Base-by-base conservation (phyloP, 2,888 invertebrate genomes). In the Apodemia duryi region DNA sequence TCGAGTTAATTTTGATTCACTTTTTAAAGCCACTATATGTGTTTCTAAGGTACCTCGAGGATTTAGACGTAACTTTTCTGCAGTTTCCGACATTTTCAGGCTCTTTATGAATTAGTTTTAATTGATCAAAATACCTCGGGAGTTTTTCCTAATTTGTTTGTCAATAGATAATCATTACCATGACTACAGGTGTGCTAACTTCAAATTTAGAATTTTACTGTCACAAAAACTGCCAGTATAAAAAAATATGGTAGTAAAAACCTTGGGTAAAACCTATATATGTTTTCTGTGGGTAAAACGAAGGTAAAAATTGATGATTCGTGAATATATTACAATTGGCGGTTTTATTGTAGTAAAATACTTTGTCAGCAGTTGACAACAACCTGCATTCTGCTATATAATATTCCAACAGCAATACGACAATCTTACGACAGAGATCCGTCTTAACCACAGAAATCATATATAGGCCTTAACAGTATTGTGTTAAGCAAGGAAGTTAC, bases 1-100 rank as follows among this genome's bases (percentile, higher is more conserved):
- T 67, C 95, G 84, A 70, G 86, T 79, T 72, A 88, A 83, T 80
- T 94, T 94, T 41, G 94, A 93, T 64, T 93, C 93, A 69, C 94
- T 93, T 82, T 94, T 93, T 61, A 95, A 77, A 62, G 80, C 75
- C 5, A 80, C 82, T 43, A 90, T 81, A 63, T 83, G 78, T 64
- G 80, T 83, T 67, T 91, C 90, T 38, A 91, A 73, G 10, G 74
- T 81, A 54, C 74, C 80, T 57, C 84, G 80, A 38, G 88, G 85
- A 70, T 89, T 86, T 38, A 84, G 81, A 70, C 82, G 74, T 2
- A 90, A 73, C 54, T 74, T 79, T 29, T 74, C 65, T 71, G 81
- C 85, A 9, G 67, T 66, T 67, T 78, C 80, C 62, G 78, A 69
- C 88, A 89, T 90, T 71, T 74, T 80, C 9, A 63, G 35, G 6